These are phyloP conservation scores for Pimpla rufipes DNA, from an alignment of 2,888 invertebrate genomes.

Conservation along the genomic window DNA sequence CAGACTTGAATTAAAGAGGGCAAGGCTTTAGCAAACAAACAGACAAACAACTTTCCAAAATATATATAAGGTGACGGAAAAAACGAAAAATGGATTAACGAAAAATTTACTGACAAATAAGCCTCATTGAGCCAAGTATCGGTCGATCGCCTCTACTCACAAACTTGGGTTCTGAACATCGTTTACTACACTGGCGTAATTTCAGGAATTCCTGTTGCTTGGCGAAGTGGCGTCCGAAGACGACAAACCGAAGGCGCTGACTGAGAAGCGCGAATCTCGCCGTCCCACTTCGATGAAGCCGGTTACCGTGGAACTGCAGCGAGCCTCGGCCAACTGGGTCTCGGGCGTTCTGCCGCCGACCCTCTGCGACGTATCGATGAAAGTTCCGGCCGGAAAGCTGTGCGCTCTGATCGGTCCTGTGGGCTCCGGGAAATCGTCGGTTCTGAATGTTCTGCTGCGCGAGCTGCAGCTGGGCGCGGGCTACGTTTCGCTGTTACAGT, in stretches of 20 bases:
- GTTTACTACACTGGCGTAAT: slow-evolving; percentile 4
- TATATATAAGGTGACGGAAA: too few species aligned
- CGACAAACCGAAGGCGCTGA: background rate
- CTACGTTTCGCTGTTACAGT: slow-evolving; percentile 72
- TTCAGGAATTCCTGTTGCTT: slow-evolving; percentile 78
- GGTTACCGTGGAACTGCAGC: slow-evolving; percentile 74
- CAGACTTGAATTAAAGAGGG: too few species aligned
- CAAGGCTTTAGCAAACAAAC: too few species aligned
- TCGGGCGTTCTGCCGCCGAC: slow-evolving; percentile 81
- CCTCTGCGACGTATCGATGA: slow-evolving; percentile 85
- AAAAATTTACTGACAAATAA: too few species aligned
- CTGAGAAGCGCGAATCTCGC: background rate
- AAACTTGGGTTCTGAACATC: background rate
- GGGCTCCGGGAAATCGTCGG: slow-evolving; percentile 88
- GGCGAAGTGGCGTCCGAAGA: slow-evolving; percentile 75
- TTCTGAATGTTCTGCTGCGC: slow-evolving; percentile 85
- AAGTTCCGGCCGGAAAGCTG: slow-evolving; percentile 84
- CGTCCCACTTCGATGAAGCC: slow-evolving; percentile 69
- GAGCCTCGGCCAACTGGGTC: slow-evolving; percentile 82
- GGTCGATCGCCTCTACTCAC: too few species aligned
- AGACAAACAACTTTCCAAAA: too few species aligned
- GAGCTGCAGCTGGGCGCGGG: slow-evolving; percentile 85
- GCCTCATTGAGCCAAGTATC: too few species aligned
- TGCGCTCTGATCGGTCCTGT: slow-evolving; percentile 89
- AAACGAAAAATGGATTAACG: too few species aligned